Percentiles rank a stretch among this genome's conserved stretches.
Conservation (phyloP, 2,888 invertebrate genomes). For the Ceramica pisi region DNA sequence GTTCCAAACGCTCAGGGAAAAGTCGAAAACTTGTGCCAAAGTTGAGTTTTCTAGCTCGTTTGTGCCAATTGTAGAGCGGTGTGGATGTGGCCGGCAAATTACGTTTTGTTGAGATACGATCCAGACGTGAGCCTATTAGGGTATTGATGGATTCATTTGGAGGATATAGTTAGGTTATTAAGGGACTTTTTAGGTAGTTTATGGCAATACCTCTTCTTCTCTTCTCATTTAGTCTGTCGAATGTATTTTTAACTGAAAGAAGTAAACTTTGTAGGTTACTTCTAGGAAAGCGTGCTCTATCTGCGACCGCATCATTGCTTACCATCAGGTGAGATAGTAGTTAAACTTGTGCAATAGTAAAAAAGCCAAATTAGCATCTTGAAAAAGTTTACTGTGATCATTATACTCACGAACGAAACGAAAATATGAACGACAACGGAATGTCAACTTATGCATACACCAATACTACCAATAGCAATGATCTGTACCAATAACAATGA, state of each 20-base stretch:
- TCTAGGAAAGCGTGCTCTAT: too few relatives aligned
- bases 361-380: too few relatives aligned
- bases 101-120: conserved; percentile 70
- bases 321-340: too few relatives aligned
- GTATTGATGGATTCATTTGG: conserved; percentile 43
- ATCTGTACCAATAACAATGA: background rate
- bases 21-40: conserved; percentile 73
- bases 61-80: conserved; percentile 75
- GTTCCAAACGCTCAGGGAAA: conserved; percentile 62
- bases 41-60: conserved; percentile 75
- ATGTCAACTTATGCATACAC: too few relatives aligned
- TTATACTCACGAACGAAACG: too few relatives aligned
- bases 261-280: too few relatives aligned
- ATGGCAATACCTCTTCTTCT: background rate
- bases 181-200: background rate
- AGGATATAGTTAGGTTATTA: conserved; percentile 15
- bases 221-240: background rate
- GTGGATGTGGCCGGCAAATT: conserved; percentile 71
- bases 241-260: background rate
- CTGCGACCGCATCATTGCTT: too few relatives aligned
- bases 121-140: conserved; percentile 59
- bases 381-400: too few relatives aligned
- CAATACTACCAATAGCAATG: background rate
- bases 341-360: too few relatives aligned
- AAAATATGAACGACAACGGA: too few relatives aligned